Evolutionary conservation across 2,888 invertebrate genomes (phyloP), one percentile per base, ranked within the genome.

Genomic region (Lymantria dispar): DNA sequence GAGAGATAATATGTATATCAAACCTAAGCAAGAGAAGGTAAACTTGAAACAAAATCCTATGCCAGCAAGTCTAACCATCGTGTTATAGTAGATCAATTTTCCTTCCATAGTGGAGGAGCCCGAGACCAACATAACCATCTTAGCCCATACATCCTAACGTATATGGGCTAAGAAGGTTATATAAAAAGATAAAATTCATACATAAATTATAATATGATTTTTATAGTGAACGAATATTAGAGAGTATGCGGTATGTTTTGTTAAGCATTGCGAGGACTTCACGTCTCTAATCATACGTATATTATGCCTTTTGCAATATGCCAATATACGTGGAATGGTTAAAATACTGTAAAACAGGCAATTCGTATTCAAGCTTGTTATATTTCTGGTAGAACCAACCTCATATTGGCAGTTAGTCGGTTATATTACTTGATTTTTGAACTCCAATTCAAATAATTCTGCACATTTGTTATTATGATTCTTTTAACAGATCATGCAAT

Each of bases 331-430:
- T 53, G 58, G 50, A 55, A 65, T 57, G 22, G 54, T 50, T 60
- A 56, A 59, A 56, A 54, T 47, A 29, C 42, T 60, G 64, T 63
- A 73, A 80, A 83, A 54, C 56, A 68, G 67, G 54, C 72, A 43
- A 80, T 83, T 80, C 70, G 78, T 82, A 83, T 82, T 80, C 83
- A 74, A 64, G 54, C 61, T 61, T 52, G 72, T 66, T 72, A 73
- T 74, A 75, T 76, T 33, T 78, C 76, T 72, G 60, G 61, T 62
- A 62, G 68, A 72, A 64, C 65, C 50, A 51, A 59, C 60, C 62
- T 67, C 66, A 62, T 60, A 56, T 51, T 67, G 62, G 74, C 72
- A 72, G 76, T 80, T 80, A 78, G 66, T 82, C 70, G 66, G 51
- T 37, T 33, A 69, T 73, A 74, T 74, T 64, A 71, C 69, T 68